Percentiles rank a stretch among this genome's conserved stretches.
These are phyloP conservation scores for Parambassis ranga DNA, from an alignment of 2,797 vertebrate genomes.

Conservation along the genomic window DNA sequence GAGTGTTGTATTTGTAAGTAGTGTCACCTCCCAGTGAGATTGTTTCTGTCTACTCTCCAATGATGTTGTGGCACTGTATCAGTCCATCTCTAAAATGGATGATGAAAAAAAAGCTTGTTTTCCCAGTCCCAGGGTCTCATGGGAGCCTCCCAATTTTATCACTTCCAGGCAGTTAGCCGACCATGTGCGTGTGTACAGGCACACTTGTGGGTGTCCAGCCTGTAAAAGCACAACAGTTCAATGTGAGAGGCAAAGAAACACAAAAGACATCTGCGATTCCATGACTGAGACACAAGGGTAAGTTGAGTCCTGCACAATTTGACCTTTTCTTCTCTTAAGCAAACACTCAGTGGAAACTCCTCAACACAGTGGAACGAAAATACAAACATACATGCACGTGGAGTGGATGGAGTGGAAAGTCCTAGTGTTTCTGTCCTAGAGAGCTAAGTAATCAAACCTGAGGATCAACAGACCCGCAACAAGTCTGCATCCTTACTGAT, in stretches of 20 bases:
- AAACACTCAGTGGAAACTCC: constrained; percentile 64
- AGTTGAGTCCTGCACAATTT: constrained; percentile 30
- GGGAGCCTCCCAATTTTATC: constrained; percentile 31
- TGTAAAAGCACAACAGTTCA: constrained; percentile 30
- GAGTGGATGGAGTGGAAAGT: constrained; percentile 52
- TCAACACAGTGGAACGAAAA: constrained; percentile 58
- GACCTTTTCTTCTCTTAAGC: constrained; percentile 55
- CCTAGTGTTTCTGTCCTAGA: constrained; percentile 38
- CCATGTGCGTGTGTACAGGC: constrained; percentile 8
- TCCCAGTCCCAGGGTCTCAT: constrained; percentile 21
- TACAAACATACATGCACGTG: constrained; percentile 45
- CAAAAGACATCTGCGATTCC: constrained; percentile 36
- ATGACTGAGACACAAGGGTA: constrained; percentile 22
- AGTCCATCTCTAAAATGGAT: constrained; percentile 21
- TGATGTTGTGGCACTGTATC: constrained; percentile 12
- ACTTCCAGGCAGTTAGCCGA: constrained; percentile 38
- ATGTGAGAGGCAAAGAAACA: constrained; percentile 4
- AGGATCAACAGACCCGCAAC: constrained; percentile 36
- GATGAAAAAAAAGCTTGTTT: constrained; percentile 38
- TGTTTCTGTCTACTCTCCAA: constrained; percentile 2
- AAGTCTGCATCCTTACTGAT: constrained; percentile 70
- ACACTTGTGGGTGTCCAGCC: constrained; percentile 7
- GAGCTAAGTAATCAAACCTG: constrained; percentile 52
- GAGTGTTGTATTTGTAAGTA: constrained; percentile 24
- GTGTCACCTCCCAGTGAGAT: constrained; percentile 7